Evolutionary conservation across 2,888 invertebrate species (phyloP), one percentile per base, ranked within the genome.

Genomic region (Chrysodeixis includens): DNA sequence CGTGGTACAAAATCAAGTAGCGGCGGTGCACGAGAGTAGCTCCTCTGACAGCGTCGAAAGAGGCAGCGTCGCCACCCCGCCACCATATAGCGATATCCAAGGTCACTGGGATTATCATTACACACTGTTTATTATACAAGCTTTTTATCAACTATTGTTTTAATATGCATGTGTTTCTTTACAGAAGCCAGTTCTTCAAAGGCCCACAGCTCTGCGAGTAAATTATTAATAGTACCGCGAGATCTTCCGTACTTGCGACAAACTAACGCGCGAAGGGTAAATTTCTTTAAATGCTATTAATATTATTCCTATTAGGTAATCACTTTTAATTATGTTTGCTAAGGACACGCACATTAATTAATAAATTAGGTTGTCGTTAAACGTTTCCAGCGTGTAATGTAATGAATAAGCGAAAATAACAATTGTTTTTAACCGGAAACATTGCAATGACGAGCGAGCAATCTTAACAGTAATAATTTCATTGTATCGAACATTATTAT

Each of bases 231-330:
- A 60, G 94, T 95, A 67, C 94, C 94, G 5, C 91, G 94, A 71
- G 94, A 95, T 83, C 92, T 95, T 67, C 95, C 95, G 44, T 95
- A 95, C 82, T 88, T 95, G 88, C 93, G 95, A 84, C 95, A 95
- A 88, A 95, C 95, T 91, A 94, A 95, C 95, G 95, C 95, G 61
- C 86, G 95, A 87, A 92, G 95, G 90, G 95, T 94, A 84, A 87
- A 88, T 83, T 77, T 54, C 40, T 32, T 22, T 22, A 32, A 26
- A 49, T 57, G 46, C 16, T 14, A 20, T 61, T 40, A 22, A 30
- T 30, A 54, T 52, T 54, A 44, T 22, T 62, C 54, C 51, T 35
- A 18, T 18, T 62, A 49, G 51, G 54, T 2, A 32, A 51, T 0
- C 9, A 1, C 22, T 60, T 61, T 9, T n/a, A 26, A 30, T 53